phyloP scores from a whole-genome alignment of 2,113 vertebrate species.

The Girardinichthys multiradiatus region DNA sequence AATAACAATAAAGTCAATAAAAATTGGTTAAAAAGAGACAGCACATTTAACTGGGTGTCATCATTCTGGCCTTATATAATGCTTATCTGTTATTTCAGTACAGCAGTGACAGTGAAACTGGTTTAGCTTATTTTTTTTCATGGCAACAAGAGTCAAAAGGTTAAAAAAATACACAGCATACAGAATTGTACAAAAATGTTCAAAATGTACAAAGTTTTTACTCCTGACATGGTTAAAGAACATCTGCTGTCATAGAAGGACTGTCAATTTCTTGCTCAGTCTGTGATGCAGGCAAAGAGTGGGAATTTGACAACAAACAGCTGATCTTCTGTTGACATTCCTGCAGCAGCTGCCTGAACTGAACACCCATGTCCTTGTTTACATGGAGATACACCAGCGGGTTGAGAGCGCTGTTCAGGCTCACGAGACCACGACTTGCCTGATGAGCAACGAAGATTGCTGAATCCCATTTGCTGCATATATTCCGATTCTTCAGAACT shows the following conservation, averaged over 20 bases:
- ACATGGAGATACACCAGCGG: constrained; percentile 82
- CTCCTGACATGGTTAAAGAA: too few relatives aligned
- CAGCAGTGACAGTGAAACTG: too few relatives aligned
- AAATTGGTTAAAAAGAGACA: background rate
- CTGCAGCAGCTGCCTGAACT: constrained; percentile 25
- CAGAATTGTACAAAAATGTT: background rate
- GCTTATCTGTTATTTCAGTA: background rate
- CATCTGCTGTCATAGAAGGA: background rate
- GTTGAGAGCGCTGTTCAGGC: constrained; percentile 84
- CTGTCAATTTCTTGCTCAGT: background rate
- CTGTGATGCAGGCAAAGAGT: rapidly evolving
- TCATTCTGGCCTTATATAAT: background rate
- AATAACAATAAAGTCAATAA: too few relatives aligned
- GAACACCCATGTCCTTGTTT: constrained; percentile 35
- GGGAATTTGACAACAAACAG: background rate
- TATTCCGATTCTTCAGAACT: constrained; percentile 23
- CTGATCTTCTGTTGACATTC: background rate
- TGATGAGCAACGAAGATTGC: constrained; percentile 79
- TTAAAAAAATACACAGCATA: background rate
- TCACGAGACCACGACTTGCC: constrained; percentile 80
- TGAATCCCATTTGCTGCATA: constrained; percentile 56
- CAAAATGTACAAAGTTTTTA: background rate
- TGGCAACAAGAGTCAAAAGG: too few relatives aligned
- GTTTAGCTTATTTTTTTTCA: too few relatives aligned
- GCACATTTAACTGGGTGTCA: background rate